Base-by-base conservation (phyloP, 2,888 invertebrate species). In the Hipparchia semele region DNA sequence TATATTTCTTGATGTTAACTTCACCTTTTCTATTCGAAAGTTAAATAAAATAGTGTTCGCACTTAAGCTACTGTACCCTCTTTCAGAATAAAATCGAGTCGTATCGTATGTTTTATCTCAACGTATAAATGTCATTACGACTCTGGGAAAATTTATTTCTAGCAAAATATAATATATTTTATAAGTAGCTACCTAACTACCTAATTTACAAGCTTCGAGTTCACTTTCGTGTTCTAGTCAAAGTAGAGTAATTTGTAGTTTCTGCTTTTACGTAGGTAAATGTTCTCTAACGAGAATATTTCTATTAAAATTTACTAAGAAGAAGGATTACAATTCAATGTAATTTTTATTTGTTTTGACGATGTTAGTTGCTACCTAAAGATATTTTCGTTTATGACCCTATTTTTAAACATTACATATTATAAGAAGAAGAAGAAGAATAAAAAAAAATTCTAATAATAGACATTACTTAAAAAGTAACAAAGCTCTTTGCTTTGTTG, bases 241-340 rank as follows among this genome's bases (percentile, higher is more conserved):
- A 68, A 62, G 72, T 60, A 10, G 33, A 72, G 56, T 71, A 68
- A 72, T 72, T 72, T 72, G 72, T 68, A 67, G 68, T 61, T 68
- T 68, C 68, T 68, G 67, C 56, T 59, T 60, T 54, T 51, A 60
- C 53, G 60, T 66, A 68, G 53, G 54, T 61, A 68, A 46, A 61
- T 68, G 46, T 49, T 62, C 49, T 68, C 49, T 62, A 51, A 46
- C 6, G 6, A 46, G 45, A 39, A 39, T 8, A 33, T 6, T 60
- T 10, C 8, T 39, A 12, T 60, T 39, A 7, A 13, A 13, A 23
- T 4, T 0, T 10, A 5, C 53, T 53, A 12, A 10, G 4, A 53
- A 53, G 12, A 12, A 53, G 53, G 12, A 12, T 53, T 12, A 4
- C 10, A 53, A 53, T 53, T 53, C 5, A 12, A 53, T 53, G 12